These are phyloP conservation scores for Clistopyga incitator DNA, from an alignment of 2,888 invertebrate genomes.

Conservation along the genomic window DNA sequence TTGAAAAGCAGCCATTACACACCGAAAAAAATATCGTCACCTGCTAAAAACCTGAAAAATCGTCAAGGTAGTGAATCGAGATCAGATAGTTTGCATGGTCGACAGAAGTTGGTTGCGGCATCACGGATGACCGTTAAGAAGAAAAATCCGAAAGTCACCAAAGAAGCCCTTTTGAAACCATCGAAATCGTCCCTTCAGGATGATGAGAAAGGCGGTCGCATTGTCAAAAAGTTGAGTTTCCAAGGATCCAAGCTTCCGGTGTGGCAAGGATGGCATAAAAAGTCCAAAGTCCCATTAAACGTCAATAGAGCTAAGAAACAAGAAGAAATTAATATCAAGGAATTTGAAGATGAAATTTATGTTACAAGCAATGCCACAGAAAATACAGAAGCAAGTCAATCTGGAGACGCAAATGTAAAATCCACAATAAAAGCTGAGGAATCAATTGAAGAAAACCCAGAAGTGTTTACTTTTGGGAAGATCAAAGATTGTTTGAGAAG, in stretches of 20 bases:
- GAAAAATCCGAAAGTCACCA: neutral
- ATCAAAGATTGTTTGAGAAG: neutral
- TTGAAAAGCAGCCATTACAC: neutral
- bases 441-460: neutral
- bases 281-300: neutral
- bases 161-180: conserved; percentile 1
- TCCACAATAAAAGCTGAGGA: neutral
- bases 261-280: conserved; percentile 33
- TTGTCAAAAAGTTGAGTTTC: neutral
- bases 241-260: conserved; percentile 51
- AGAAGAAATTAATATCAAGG: neutral
- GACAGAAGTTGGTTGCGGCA: neutral
- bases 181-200: neutral
- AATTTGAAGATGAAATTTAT: neutral
- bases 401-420: neutral
- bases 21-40: neutral
- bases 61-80: neutral
- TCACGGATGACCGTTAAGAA: conserved; percentile 4
- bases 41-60: neutral
- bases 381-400: neutral
- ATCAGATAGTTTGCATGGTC: neutral
- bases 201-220: neutral
- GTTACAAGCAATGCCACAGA: neutral
- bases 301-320: neutral
- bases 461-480: neutral